Percentiles rank a stretch among this genome's conserved stretches.
Evolutionary conservation across 2,888 invertebrate species (phyloP).

Genomic region (Vanessa cardui): DNA sequence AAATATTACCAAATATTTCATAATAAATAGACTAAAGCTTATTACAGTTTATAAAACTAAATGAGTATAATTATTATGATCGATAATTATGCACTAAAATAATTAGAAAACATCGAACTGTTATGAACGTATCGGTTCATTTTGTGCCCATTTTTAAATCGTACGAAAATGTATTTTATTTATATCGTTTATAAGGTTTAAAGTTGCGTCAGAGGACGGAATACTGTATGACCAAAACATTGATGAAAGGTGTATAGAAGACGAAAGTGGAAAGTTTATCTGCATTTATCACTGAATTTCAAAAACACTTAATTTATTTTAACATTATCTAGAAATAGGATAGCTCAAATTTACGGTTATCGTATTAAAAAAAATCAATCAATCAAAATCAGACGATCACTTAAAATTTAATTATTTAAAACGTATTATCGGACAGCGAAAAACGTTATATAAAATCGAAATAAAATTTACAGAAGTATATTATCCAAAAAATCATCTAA

Average conservation of each 20-base stretch:
- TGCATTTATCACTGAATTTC: not conserved
- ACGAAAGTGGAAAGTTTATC: constrained; percentile 4
- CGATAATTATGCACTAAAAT: constrained; percentile 65
- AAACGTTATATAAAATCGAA: constrained; percentile 7
- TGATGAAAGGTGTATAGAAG: constrained; percentile 16
- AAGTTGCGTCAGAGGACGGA: constrained; percentile 26
- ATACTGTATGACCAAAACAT: constrained; percentile 11
- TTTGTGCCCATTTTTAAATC: constrained; percentile 52
- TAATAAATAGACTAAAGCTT: constrained; percentile 77
- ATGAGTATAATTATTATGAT: constrained; percentile 80
- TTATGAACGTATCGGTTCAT: constrained; percentile 14
- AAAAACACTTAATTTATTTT: not conserved
- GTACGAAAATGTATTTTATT: constrained; percentile 1
- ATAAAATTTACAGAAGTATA: constrained; percentile 10
- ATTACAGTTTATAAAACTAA: constrained; percentile 63
- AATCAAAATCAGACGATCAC: not conserved
- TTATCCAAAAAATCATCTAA: constrained; percentile 23
- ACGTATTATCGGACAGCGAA: not conserved
- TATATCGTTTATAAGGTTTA: constrained; percentile 3
- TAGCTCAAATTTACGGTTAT: constrained; percentile 4
- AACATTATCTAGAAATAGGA: constrained; percentile 2
- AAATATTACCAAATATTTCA: constrained; percentile 35
- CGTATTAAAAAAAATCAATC: not conserved
- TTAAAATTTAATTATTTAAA: not conserved
- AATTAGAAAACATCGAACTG: constrained; percentile 16